Evolutionary conservation across 2,113 vertebrate genomes (phyloP), one percentile per base, ranked within the genome.

Genomic region (Oceanites oceanicus): DNA sequence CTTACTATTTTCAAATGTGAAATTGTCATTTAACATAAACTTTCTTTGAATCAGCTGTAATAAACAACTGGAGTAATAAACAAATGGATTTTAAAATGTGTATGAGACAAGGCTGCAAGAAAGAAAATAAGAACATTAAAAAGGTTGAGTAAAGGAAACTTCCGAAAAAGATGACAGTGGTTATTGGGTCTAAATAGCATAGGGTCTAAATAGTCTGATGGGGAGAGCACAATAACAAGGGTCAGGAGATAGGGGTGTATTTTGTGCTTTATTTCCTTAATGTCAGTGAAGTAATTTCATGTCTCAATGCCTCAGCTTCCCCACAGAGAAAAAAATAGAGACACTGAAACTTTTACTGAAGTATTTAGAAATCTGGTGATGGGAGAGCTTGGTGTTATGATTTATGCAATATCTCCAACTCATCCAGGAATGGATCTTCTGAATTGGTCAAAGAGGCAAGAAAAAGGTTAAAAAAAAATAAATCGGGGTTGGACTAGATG

Each of bases 1-100:
- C 84, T 85, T 90, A 76, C 29, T 49, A 20, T 91, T 56, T 94
- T 86, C 82, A 50, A 61, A 79, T 44, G 65, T 75, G 73, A 71
- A 92, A 81, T 27, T 38, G 55, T 86, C 44, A 65, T 68, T 89
- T 86, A 88, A 74, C 40, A n/a, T n/a, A 88, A 73, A 58, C 30
- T n/a, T 86, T 7, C 32, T 29, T 80, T 66, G 56, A 88, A 83
- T 83, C 45, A 72, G 52, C 63, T 84, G 26, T 77, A 88, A 90
- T 30, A 81, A 95, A 67, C 15, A 89, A 49, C 10, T 47, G 45
- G 25, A 78, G 10, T 72, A 76, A 77, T 65, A 44, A 52, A 44
- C 42, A 92, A 79, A 88, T 63, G 21, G 76, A 56, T 80, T 58
- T 89, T 4, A 86, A 92, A 82, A 73, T 58, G 45, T 25, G 17